These are phyloP conservation scores for Ahaetulla prasina DNA, from an alignment of 2,113 vertebrate species.

Conservation along the genomic window DNA sequence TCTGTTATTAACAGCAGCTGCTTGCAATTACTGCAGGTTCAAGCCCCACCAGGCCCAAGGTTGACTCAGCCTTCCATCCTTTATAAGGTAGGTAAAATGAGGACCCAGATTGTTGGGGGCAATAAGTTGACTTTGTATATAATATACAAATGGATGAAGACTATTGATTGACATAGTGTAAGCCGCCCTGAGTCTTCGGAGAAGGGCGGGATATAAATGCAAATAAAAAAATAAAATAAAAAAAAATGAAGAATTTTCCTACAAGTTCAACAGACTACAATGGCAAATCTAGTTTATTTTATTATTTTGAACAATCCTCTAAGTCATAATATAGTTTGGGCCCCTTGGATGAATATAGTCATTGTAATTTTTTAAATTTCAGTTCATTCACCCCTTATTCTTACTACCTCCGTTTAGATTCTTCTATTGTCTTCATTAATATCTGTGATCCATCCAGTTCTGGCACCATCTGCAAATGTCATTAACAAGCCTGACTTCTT, in stretches of 20 bases:
- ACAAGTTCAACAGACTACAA: not conserved
- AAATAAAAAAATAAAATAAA: too few relatives aligned
- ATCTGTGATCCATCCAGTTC: slow-evolving; percentile 28
- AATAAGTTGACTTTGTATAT: too few relatives aligned
- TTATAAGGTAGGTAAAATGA: too few relatives aligned
- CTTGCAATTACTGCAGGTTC: too few relatives aligned
- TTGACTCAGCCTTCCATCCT: too few relatives aligned
- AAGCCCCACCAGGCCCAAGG: too few relatives aligned
- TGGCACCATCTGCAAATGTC: slow-evolving; percentile 21
- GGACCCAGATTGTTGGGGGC: too few relatives aligned
- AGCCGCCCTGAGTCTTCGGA: too few relatives aligned
- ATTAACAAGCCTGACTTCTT: slow-evolving; percentile 38
- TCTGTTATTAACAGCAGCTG: too few relatives aligned
- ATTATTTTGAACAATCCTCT: not conserved
- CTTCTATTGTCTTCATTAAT: slow-evolving; percentile 14
- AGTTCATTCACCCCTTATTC: not conserved
- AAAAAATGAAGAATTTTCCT: not conserved
- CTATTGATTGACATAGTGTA: too few relatives aligned
- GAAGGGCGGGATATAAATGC: too few relatives aligned
- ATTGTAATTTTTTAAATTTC: not conserved
- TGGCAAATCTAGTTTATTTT: not conserved
- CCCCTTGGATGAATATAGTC: not conserved
- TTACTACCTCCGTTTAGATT: not conserved
- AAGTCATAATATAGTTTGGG: not conserved
- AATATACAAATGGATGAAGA: too few relatives aligned